phyloP scores from a whole-genome alignment of 1,140 invertebrate species.

The Atta colombica region DNA sequence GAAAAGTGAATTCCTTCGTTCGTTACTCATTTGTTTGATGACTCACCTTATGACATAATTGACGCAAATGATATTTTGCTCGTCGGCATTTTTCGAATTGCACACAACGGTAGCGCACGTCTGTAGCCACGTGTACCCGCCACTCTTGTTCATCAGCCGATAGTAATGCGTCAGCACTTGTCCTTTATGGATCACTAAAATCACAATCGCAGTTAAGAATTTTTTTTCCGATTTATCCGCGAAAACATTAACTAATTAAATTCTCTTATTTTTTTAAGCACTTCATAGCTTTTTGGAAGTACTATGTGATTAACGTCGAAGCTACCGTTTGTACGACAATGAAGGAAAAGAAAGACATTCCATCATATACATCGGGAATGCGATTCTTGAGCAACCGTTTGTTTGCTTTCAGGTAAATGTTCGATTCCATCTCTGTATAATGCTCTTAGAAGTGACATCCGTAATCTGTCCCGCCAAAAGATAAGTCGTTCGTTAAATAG shows the following conservation, averaged over 20 bases:
- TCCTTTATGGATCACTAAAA: slow-evolving; percentile 97
- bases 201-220: slow-evolving; percentile 63
- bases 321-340: slow-evolving; percentile 60
- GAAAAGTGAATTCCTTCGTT: background rate
- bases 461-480: background rate
- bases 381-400: slow-evolving; percentile 20
- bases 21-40: background rate
- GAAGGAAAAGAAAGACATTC: background rate
- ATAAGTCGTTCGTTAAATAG: background rate
- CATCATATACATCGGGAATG: background rate
- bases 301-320: slow-evolving; percentile 37
- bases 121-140: slow-evolving; percentile 98
- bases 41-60: slow-evolving; percentile 97
- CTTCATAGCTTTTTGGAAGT: background rate
- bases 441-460: slow-evolving; percentile 35
- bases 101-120: slow-evolving; percentile 98
- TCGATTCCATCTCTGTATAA: slow-evolving; percentile 51
- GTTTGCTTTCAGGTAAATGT: slow-evolving; percentile 9
- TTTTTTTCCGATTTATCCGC: slow-evolving; percentile 3
- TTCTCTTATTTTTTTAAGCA: slow-evolving; percentile 4
- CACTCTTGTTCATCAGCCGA: slow-evolving; percentile 97
- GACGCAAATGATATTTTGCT: slow-evolving; percentile 98
- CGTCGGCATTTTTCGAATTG: slow-evolving; percentile 97
- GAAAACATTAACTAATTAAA: background rate
- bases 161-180: slow-evolving; percentile 99